Evolutionary conservation across 2,113 vertebrate genomes (phyloP).

Genomic region (Ornithorhynchus anatinus): DNA sequence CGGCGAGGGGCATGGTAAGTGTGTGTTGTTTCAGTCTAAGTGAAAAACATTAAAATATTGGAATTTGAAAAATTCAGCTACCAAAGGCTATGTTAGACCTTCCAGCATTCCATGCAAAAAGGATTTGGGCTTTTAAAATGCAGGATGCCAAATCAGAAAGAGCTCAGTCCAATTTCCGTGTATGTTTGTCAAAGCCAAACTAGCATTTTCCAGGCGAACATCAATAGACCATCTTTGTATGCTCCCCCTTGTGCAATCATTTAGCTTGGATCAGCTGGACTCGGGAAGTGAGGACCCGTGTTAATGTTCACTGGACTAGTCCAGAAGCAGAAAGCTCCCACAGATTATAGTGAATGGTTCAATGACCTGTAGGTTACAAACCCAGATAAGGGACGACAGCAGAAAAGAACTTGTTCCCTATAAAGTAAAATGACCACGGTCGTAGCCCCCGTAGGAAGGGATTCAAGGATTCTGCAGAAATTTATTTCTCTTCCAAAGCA

Average conservation of each 20-base stretch:
- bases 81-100: conserved; percentile 32
- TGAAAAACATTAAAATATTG: conserved; percentile 48
- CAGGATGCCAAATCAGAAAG: conserved; percentile 1
- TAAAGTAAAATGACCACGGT: fast-evolving
- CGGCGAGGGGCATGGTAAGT: conserved; percentile 40
- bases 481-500: not conserved
- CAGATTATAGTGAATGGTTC: not conserved
- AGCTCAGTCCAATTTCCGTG: too few species aligned
- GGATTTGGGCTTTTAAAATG: not conserved
- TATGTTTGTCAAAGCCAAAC: not conserved
- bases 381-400: not conserved
- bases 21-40: conserved; percentile 61
- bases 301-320: not conserved
- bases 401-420: not conserved
- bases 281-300: not conserved
- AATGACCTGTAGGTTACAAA: not conserved
- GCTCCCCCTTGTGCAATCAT: not conserved
- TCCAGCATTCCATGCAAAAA: not conserved
- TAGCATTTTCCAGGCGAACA: not conserved
- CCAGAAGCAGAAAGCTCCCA: not conserved
- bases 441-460: too few species aligned
- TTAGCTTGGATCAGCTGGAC: not conserved
- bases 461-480: not conserved
- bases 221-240: not conserved
- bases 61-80: conserved; percentile 39